Base-by-base conservation (phyloP, 2,113 vertebrate genomes). In the Platichthys flesus region DNA sequence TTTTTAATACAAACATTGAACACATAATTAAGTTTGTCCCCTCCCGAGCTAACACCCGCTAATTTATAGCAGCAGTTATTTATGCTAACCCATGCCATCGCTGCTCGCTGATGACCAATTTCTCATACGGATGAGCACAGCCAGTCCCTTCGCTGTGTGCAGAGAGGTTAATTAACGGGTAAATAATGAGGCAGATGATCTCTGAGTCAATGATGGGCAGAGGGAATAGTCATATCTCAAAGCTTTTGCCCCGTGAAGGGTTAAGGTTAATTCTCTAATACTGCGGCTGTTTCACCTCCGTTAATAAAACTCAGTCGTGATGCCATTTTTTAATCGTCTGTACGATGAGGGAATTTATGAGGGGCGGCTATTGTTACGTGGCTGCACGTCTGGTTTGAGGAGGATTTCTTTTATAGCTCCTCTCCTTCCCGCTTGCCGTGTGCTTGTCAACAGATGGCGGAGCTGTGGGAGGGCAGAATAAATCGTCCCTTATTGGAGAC, bases 261-360 rank as follows among this genome's bases (percentile, higher is more conserved):
- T 87, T 70, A 76, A 64, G 79, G 74, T 71, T 88, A 79, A 86
- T 88, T 78, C 57, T 82, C 58, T 61, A 56, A 81, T 72, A 79
- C 71, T 67, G 66, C 5, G 35, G 37, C 42, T 12, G 42, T 67
- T 71, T 63, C 65, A 79, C 74, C 65, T 74, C 55, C 66, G 51
- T 74, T 69, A 69, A 80, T 85, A 84, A 92, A 87, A 83, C 65
- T 21, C 4, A 77, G 65, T 85, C 23, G 15, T 85, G 72, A 81
- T 77, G 55, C 78, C 79, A 81, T 86, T 88, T 90, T 31, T 88
- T 80, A 84, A 84, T 90, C 79, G 72, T 88, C 88, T 55, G 81
- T 88, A 86, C 85, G 85, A 85, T 88, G 74, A 85, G 89, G 80
- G 52, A 88, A 88, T 93, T 91, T 86, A 92, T 9, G 56, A 88